phyloP scores from a whole-genome alignment of 2,113 vertebrate genomes.

The Acrocephalus kingi region DNA sequence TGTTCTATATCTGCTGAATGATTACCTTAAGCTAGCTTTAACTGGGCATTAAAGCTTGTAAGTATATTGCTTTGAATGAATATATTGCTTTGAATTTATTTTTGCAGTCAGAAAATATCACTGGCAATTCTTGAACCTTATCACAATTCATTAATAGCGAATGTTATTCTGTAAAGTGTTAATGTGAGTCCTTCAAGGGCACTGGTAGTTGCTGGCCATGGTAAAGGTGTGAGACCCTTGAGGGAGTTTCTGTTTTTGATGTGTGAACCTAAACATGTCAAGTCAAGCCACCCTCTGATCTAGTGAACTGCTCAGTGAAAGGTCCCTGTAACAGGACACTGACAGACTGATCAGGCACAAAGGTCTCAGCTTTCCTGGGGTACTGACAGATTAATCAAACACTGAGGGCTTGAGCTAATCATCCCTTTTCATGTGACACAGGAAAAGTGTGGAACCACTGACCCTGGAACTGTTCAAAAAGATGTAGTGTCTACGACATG shows the following conservation, averaged over 20 bases:
- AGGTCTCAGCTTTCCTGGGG: background rate
- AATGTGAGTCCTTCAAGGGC: background rate
- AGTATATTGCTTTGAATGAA: background rate
- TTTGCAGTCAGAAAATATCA: background rate
- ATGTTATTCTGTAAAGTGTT: background rate
- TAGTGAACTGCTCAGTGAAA: background rate
- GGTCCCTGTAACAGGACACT: background rate
- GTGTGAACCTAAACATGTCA: background rate
- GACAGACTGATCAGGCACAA: background rate
- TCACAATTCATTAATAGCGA: no score
- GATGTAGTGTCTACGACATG: fast-evolving
- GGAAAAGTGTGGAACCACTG: background rate
- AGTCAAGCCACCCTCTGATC: background rate
- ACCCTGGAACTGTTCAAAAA: background rate
- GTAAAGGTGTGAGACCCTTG: background rate
- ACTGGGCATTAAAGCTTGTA: background rate
- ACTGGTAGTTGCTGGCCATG: background rate
- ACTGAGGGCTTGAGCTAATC: background rate
- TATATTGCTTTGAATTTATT: background rate
- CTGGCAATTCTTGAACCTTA: background rate
- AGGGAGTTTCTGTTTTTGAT: background rate
- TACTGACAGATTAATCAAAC: background rate
- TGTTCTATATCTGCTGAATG: background rate
- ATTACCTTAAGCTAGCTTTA: background rate
- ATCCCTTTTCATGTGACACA: background rate